Evolutionary conservation across 2,888 invertebrate genomes (phyloP).

Genomic region (Alitta virens): DNA sequence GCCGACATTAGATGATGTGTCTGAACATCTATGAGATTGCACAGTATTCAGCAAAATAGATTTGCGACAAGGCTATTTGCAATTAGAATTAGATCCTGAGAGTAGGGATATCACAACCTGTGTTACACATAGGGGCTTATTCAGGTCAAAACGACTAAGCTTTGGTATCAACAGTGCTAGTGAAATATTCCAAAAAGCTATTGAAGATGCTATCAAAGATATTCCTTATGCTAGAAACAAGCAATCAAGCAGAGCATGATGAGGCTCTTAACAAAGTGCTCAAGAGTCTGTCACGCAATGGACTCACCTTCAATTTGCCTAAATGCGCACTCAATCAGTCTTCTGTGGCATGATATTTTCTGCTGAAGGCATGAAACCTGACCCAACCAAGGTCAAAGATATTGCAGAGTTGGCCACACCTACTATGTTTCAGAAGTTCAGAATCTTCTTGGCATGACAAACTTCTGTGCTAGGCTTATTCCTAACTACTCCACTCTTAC

Average conservation of each 20-base stretch:
- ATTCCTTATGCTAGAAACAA: not conserved
- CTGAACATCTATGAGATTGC: not conserved
- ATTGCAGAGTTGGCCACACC: not conserved
- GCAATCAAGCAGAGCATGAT: not conserved
- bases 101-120: not conserved
- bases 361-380: not conserved
- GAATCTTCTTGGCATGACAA: not conserved
- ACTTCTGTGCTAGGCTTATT: not conserved
- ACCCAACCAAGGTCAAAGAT: not conserved
- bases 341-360: not conserved
- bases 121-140: not conserved
- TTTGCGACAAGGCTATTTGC: slow-evolving; percentile 1
- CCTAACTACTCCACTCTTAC: not conserved
- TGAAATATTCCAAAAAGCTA: slow-evolving; percentile 6
- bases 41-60: not conserved
- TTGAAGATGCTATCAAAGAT: not conserved
- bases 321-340: not conserved
- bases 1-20: not conserved
- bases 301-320: not conserved
- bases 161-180: slow-evolving; percentile 2
- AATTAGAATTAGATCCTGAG: not conserved
- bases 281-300: not conserved
- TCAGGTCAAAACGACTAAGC: not conserved
- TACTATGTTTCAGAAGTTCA: not conserved
- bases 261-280: not conserved